phyloP scores from a whole-genome alignment of 2,888 invertebrate species.

The Cephus nigrinus region DNA sequence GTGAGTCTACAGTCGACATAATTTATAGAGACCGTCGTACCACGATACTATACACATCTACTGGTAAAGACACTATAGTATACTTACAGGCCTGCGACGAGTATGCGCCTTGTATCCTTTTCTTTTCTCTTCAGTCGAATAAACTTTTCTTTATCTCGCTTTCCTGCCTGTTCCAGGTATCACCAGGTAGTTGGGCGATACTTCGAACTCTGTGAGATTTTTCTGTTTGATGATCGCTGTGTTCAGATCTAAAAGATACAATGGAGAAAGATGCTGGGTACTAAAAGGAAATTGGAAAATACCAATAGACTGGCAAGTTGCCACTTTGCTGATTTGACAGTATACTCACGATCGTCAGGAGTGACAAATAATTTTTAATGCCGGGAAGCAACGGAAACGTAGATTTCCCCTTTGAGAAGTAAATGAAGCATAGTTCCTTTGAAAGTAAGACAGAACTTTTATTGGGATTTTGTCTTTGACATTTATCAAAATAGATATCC shows the following conservation, averaged over 20 bases:
- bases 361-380: neutral
- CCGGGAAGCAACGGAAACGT: neutral
- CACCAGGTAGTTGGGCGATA: neutral
- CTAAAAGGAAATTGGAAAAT: neutral
- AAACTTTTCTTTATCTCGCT: neutral
- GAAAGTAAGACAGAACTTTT: too few relatives aligned
- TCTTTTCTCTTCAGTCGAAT: neutral
- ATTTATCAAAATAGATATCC: too few relatives aligned
- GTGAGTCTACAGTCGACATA: constrained; percentile 34
- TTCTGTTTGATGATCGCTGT: neutral
- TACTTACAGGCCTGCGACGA: neutral
- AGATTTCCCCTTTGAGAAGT: neutral
- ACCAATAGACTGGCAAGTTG: neutral
- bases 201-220: neutral
- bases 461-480: too few relatives aligned
- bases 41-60: neutral
- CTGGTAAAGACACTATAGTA: neutral
- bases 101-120: neutral
- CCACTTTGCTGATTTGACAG: neutral
- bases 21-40: constrained; percentile 28
- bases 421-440: neutral
- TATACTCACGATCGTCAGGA: neutral
- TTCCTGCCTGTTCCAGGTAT: neutral
- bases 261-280: neutral
- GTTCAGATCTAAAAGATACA: neutral